Evolutionary conservation across 1,140 invertebrate species (phyloP), one percentile per base, ranked within the genome.

Genomic region (Oreohelix idahoensis): DNA sequence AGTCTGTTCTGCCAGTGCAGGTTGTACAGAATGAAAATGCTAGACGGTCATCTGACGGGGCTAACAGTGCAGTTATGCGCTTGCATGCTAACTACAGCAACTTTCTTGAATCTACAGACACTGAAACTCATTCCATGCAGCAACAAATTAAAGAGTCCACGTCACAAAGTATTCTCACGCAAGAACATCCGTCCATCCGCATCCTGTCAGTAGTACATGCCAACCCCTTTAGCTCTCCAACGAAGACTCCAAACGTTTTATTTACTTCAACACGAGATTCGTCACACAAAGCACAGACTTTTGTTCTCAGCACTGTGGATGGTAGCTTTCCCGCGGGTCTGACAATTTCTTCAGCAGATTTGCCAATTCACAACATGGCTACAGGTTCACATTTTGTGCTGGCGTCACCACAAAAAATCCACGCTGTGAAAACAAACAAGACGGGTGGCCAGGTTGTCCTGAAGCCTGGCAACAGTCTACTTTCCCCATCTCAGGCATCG

Each of bases 31-130:
- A 81, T 66, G n/a, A 51, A 63, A 79, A 79, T 35, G 45, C 77
- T 5, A 83, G 58, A 23, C 85, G 77, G 45, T 83, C 42, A 29
- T 69, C 84, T 74, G 84, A 80, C 86, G 94, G 42, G 79, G 85
- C 86, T 82, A 87, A 85, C 79, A 81, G 78, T 80, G 84, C 85
- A 49, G 87, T 86, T 42, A 86, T 89, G 84, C 84, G 83, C 69
- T 84, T 86, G 71, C 81, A 86, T 85, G 81, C 85, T 83, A 84
- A 85, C 82, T 85, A 42, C 86, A 87, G 85, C 90, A 86, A 84
- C 53, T 36, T 84, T 10, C 63, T 88, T 51, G 89, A 95, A 95
- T 86, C 95, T 95, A 86, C 92, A 95, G 82, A 96, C 20, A 83
- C 53, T 76, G 32, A 76, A 35, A 35, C 51, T 80, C 58, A 82